Conservation (phyloP, 1,140 invertebrate species). For the Plectrocnemia conspersa region DNA sequence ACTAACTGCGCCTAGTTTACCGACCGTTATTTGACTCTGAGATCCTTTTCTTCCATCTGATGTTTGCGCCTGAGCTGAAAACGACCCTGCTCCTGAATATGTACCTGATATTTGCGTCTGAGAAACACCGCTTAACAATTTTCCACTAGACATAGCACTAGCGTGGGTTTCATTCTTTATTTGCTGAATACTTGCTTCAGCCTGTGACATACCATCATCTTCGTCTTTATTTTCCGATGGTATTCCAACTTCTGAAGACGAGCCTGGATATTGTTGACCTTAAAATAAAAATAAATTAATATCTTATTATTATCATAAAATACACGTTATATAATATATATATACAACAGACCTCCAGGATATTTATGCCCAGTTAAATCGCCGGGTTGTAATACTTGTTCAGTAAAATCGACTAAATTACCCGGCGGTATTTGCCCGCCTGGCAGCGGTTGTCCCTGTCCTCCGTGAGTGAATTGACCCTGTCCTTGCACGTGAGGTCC, state of each 20-base stretch:
- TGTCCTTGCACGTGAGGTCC: not conserved
- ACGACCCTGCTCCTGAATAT: conserved; percentile 69
- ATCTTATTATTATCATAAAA: too few relatives aligned
- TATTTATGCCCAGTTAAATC: not conserved
- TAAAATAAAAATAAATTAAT: not conserved
- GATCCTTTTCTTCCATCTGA: conserved; percentile 68
- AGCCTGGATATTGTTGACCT: not conserved
- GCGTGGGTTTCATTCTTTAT: conserved; percentile 66
- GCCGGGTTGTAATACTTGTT: not conserved
- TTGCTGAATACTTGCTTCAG: conserved; percentile 65
- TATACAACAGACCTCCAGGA: not conserved
- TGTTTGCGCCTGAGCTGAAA: conserved; percentile 75
- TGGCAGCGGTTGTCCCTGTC: not conserved
- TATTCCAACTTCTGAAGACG: not conserved
- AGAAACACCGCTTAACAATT: conserved; percentile 63
- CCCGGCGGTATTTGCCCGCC: not conserved
- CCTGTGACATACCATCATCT: conserved; percentile 67
- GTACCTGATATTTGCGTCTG: conserved; percentile 76
- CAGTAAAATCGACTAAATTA: not conserved
- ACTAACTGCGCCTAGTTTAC: conserved; percentile 67
- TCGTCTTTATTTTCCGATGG: conserved; percentile 20
- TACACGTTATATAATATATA: too few relatives aligned
- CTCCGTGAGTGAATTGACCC: not conserved
- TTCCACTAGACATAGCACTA: conserved; percentile 68
- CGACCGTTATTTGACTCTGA: conserved; percentile 66